Evolutionary conservation across 2,888 invertebrate species (phyloP).

Genomic region (Cephus runcator): DNA sequence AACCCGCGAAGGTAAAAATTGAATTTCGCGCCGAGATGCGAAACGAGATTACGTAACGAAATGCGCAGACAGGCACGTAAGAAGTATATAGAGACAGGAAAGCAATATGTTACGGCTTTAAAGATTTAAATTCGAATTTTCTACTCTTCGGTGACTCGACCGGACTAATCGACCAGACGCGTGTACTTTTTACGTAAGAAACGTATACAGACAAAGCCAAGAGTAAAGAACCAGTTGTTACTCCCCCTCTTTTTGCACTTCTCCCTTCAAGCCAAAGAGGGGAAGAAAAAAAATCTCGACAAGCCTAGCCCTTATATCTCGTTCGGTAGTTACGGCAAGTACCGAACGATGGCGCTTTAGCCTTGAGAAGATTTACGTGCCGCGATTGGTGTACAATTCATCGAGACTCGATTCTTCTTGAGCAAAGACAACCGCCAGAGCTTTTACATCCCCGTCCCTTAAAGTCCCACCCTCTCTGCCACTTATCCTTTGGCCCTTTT

Average conservation of each 20-base stretch:
- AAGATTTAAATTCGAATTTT: background rate
- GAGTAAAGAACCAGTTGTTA: background rate
- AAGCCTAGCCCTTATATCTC: background rate
- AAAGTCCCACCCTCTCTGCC: background rate
- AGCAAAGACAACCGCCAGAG: background rate
- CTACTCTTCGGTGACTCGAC: background rate
- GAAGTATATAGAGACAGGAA: background rate
- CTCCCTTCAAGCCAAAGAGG: background rate
- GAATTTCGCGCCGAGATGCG: background rate
- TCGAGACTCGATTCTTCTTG: background rate
- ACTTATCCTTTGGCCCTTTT: background rate
- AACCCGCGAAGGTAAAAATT: background rate
- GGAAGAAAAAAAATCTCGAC: background rate
- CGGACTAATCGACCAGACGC: background rate
- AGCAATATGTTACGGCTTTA: background rate
- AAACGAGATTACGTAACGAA: background rate
- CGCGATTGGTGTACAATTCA: background rate
- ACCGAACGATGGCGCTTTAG: background rate
- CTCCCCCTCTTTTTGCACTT: background rate
- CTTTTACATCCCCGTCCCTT: background rate
- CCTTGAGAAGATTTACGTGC: constrained; percentile 1
- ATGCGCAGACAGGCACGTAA: too few species aligned
- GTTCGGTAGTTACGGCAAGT: background rate
- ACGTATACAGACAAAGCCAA: background rate
- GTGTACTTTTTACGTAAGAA: background rate